phyloP scores from a whole-genome alignment of 2,888 invertebrate species.

The Fissipunctia ypsillon region DNA sequence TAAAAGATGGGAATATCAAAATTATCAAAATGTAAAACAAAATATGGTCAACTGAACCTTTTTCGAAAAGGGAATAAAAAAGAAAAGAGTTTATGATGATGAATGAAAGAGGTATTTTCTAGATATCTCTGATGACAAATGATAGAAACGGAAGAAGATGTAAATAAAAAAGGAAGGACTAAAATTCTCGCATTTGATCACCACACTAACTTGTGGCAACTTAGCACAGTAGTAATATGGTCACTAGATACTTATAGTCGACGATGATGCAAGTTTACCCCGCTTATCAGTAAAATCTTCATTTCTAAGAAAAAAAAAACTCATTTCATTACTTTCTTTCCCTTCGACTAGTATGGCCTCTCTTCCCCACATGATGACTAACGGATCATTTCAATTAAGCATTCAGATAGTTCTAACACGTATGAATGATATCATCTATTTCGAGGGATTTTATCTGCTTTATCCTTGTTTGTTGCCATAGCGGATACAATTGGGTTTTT shows the following conservation, averaged over 20 bases:
- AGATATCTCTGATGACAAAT: neutral
- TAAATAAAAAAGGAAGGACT: neutral
- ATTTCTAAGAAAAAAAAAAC: neutral
- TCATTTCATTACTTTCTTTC: neutral
- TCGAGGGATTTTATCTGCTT: slow-evolving; percentile 24
- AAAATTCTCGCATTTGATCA: neutral
- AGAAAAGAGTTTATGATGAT: neutral
- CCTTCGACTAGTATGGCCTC: neutral
- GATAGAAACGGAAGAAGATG: neutral
- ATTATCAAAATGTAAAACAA: neutral
- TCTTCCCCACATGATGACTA: neutral
- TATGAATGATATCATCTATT: slow-evolving; percentile 44
- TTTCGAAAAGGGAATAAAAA: neutral
- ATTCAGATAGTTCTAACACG: slow-evolving; percentile 38
- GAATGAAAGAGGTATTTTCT: neutral
- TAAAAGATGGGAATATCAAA: neutral
- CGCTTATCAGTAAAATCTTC: neutral
- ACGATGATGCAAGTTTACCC: neutral
- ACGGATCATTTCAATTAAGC: neutral
- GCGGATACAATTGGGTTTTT: slow-evolving; percentile 20
- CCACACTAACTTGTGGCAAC: neutral
- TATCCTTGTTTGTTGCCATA: slow-evolving; percentile 44
- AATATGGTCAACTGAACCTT: neutral
- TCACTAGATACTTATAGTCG: neutral
- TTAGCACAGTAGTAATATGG: neutral